Base-by-base conservation (phyloP, 2,113 vertebrate genomes). In the Gobius niger region DNA sequence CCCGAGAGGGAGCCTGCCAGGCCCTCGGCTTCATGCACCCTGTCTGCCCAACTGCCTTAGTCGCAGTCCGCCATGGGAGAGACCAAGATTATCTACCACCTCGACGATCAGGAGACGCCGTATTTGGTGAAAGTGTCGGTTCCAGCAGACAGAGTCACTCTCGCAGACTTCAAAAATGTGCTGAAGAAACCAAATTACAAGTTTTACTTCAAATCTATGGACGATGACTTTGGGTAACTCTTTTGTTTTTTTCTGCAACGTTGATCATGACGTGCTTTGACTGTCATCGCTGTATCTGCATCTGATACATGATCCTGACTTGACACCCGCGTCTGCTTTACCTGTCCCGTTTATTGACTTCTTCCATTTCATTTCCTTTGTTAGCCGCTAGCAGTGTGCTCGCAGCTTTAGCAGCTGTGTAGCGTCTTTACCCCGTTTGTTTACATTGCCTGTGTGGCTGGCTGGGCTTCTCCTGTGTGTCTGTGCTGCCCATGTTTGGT, bases 181-280 rank as follows among this genome's bases (percentile, higher is more conserved):
- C 94, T 98, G 67, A 98, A 98, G 89, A 95, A 97, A 69, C 96
- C 96, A 73, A 96, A 94, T 91, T 96, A 96, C 91, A 98, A 98
- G 91, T 98, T 96, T 90, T 98, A 96, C 94, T 98, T 98, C 93
- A 98, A 98, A 92, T 98, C 96, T 57, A 98, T 98, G 96, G 96
- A 98, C 90, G 95, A 97, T 87, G 96, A 98, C 83, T 98, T 98
- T 75, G 96, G 96, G 96, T 98, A 94, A 90, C 69, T 71, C 68
- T 72, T 61, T 41, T 34, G 1, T 34, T 34, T 52, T 18, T 18
- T 4, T 52, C 50, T 18, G 8, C 15, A 79, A 44, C 70, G 69
- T 76, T 73, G 54, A 57, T 67, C 57, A 6, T 9, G 7, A 44
- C 9, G 0, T 34, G 47, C 47, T 13, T 7, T 9, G 14, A n/a